phyloP scores from a whole-genome alignment of 2,113 vertebrate genomes.

The Turnix velox region DNA sequence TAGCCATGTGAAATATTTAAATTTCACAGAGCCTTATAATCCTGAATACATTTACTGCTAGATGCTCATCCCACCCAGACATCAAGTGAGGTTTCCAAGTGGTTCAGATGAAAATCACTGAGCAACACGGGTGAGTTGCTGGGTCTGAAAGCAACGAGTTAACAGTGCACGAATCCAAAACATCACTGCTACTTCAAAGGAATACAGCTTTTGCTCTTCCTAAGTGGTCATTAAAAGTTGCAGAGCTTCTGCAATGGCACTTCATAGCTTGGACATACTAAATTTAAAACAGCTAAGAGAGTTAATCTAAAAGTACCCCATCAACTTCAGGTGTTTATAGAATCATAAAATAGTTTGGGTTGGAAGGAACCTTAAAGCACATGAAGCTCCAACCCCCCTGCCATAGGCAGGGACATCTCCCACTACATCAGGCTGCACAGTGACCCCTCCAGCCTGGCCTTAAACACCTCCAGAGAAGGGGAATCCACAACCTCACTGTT shows the following conservation, averaged over 20 bases:
- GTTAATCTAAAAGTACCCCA: background rate
- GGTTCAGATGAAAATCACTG: background rate
- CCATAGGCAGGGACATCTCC: too few relatives aligned
- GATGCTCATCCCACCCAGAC: background rate
- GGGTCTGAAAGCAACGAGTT: background rate
- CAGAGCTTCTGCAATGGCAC: background rate
- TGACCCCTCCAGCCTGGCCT: too few relatives aligned
- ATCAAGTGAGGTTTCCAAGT: background rate
- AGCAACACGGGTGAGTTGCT: fast-evolving
- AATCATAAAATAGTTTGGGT: too few relatives aligned
- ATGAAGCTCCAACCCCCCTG: too few relatives aligned
- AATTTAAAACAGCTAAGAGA: background rate
- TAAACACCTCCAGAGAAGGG: too few relatives aligned
- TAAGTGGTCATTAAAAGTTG: background rate
- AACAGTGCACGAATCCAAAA: background rate
- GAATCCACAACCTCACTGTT: too few relatives aligned
- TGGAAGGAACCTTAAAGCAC: too few relatives aligned
- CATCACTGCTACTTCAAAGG: background rate
- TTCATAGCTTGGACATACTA: fast-evolving
- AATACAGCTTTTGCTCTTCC: background rate
- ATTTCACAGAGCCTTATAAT: background rate
- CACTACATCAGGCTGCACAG: too few relatives aligned
- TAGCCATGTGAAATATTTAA: background rate
- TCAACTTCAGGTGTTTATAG: background rate
- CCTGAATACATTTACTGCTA: background rate